Evolutionary conservation across 2,888 invertebrate species (phyloP).

Genomic region (Metellina segmentata): DNA sequence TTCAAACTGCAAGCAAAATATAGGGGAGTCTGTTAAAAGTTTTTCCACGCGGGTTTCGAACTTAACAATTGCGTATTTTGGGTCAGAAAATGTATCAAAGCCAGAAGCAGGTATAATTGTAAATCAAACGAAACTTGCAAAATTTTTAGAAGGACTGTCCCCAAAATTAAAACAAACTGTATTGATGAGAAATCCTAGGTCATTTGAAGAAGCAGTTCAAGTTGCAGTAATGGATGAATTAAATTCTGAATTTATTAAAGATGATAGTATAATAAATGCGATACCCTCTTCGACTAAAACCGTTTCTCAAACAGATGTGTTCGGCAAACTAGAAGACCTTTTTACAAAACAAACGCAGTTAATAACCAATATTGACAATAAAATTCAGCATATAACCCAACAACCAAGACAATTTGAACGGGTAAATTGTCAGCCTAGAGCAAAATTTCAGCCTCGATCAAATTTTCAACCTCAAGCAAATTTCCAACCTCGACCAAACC

Average conservation of each 20-base stretch:
- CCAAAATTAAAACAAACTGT: background rate
- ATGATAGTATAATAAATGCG: background rate
- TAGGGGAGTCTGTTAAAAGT: too few relatives aligned
- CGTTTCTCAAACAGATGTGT: background rate
- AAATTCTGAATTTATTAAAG: too few relatives aligned
- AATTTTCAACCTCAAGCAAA: too few relatives aligned
- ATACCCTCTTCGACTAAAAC: background rate
- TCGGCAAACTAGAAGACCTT: background rate
- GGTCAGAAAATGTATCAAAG: background rate
- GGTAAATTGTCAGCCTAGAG: too few relatives aligned
- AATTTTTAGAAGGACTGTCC: slow-evolving; percentile 3
- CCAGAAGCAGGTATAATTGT: background rate
- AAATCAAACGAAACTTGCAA: slow-evolving; percentile 14
- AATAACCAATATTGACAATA: background rate
- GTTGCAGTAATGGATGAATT: too few relatives aligned
- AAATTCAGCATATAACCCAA: background rate
- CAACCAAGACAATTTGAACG: background rate
- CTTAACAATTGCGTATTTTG: background rate
- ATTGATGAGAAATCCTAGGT: background rate
- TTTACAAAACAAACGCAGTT: too few relatives aligned
- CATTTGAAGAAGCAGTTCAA: slow-evolving; percentile 3
- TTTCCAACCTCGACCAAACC: too few relatives aligned
- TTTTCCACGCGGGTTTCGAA: background rate
- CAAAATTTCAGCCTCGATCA: too few relatives aligned
- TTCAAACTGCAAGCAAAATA: too few relatives aligned